A percentile compares a stretch with the other conserved stretches of the same genome.
phyloP scores from a whole-genome alignment of 1,140 invertebrate species.

The Rhyacophila brunnea region DNA sequence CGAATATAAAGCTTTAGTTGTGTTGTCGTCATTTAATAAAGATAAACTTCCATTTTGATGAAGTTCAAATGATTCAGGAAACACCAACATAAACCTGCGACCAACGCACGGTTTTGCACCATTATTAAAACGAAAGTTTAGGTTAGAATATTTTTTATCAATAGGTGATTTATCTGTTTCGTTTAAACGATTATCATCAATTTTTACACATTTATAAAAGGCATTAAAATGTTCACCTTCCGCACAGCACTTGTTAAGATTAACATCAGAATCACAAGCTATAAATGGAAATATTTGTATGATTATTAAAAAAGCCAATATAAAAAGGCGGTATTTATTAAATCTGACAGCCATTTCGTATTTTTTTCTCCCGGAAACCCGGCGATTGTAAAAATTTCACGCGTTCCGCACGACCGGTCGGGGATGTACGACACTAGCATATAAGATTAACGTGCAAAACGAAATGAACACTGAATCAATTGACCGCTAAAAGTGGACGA shows the following conservation, averaged over 20 bases:
- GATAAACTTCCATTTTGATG: conserved; percentile 7
- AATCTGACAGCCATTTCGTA: no score
- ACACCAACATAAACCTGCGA: neutral
- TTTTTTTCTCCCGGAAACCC: no score
- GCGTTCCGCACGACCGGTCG: no score
- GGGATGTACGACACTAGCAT: no score
- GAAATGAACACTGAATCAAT: no score
- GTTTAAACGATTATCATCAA: neutral
- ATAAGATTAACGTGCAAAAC: no score
- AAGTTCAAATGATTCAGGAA: conserved; percentile 6
- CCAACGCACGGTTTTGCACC: conserved; percentile 13
- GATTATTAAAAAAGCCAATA: no score
- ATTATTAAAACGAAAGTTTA: conserved; percentile 5
- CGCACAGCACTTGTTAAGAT: conserved; percentile 19
- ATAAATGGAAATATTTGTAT: no score
- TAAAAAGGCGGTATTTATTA: no score
- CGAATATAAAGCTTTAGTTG: neutral
- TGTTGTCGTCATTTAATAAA: conserved; percentile 2
- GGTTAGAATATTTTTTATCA: conserved; percentile 7
- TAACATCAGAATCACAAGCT: no score
- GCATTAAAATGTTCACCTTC: conserved; percentile 14
- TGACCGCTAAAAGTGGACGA: no score
- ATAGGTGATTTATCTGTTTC: neutral
- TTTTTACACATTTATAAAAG: conserved; percentile 1
- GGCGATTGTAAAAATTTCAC: no score